Percentiles rank a stretch among this genome's conserved stretches.
phyloP scores from a whole-genome alignment of 2,113 vertebrate genomes.

The Aythya baeri region DNA sequence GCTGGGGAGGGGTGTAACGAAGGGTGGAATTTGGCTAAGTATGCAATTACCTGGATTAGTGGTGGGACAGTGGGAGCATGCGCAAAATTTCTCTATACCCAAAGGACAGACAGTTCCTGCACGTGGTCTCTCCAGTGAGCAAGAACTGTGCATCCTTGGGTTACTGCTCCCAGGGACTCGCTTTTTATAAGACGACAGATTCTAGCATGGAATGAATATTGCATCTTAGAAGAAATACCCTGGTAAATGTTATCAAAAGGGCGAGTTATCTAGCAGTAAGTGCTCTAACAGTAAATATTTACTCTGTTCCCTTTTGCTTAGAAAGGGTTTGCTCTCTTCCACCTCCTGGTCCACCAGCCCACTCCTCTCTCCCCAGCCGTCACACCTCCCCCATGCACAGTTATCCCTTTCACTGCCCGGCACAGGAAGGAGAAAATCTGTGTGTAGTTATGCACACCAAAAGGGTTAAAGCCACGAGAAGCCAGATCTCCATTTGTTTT shows the following conservation, averaged over 20 bases:
- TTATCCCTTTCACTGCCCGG: not conserved
- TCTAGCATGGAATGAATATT: not conserved
- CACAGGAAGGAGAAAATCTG: conserved; percentile 19
- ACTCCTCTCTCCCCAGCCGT: not conserved
- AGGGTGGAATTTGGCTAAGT: not conserved
- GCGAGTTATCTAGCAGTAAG: not conserved
- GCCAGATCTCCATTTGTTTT: conserved; percentile 18
- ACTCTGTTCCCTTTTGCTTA: not conserved
- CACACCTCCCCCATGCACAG: not conserved
- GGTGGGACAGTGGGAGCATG: not conserved
- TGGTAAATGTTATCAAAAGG: not conserved
- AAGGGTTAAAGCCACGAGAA: not conserved
- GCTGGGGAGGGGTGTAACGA: not conserved
- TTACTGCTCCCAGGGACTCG: not conserved
- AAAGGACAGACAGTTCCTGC: not conserved
- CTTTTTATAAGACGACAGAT: not conserved
- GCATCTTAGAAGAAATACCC: not conserved
- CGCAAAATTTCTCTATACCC: not conserved
- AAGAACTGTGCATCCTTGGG: not conserved
- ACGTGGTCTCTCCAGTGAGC: not conserved
- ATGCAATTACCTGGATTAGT: conserved; percentile 33
- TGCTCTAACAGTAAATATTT: not conserved
- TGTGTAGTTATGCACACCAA: not conserved
- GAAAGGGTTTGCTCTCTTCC: not conserved
- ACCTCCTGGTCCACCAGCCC: not conserved